Evolutionary conservation across 2,113 vertebrate genomes (phyloP), one percentile per base, ranked within the genome.

Genomic region (Phaethon lepturus): DNA sequence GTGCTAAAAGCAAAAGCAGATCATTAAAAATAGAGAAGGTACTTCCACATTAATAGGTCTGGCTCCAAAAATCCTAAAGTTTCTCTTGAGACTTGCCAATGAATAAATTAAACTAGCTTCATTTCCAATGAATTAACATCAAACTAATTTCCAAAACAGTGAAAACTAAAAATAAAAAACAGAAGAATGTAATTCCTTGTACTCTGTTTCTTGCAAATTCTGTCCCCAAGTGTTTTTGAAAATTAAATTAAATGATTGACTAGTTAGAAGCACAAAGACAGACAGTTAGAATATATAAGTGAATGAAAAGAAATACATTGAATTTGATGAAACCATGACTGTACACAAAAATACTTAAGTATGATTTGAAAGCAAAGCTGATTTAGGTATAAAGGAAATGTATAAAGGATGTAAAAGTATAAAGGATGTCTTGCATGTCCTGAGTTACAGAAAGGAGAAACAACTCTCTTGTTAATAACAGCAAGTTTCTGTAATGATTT

Each of bases 11-110:
- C 88, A 86, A 64, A 90, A 56, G 28, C 25, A 88, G 79, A 80
- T 84, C 23, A 84, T 93, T 94, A 93, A 95, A 88, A 94, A 82
- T 50, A 94, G 38, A 93, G 50, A 79, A 75, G 44, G 20, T 11
- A 13, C 53, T 95, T 94, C 89, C 63, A 94, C 49, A 93, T 94
- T 82, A 92, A 85, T 81, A 82, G 58, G 42, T 91, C 86, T 96
- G 69, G 35, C 66, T 72, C 69, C 72, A 80, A 33, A 95, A 91
- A 20, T 50, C 50, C 25, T 55, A 18, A 76, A 40, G 56, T 82
- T 93, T 94, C 69, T 73, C 58, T 35, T n/a, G 52, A 60, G 86
- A 72, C 58, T 67, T 85, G 55, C 25, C 17, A 68, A 13, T 68
- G 53, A 55, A 83, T 91, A 93, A 75, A 91, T 87, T 81, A 89